Conservation (phyloP, 2,888 invertebrate species). For the Andricus curvator region DNA sequence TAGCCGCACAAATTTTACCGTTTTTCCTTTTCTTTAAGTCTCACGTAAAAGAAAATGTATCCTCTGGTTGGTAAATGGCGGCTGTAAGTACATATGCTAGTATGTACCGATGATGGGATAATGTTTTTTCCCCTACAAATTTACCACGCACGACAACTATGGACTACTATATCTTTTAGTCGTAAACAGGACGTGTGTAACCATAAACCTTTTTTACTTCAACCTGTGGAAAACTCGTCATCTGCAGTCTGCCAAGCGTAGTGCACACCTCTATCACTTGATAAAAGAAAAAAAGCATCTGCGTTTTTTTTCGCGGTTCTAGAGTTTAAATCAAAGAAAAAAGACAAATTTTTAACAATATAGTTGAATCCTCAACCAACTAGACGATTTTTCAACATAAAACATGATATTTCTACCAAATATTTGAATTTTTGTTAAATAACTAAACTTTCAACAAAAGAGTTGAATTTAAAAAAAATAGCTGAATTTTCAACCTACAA, state of each 20-base stretch:
- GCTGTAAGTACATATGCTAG: constrained; percentile 9
- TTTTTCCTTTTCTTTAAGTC: background rate
- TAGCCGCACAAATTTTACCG: background rate
- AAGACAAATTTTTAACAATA: too few relatives aligned
- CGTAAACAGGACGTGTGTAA: constrained; percentile 32
- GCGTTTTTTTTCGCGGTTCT: too few relatives aligned
- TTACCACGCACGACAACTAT: constrained; percentile 34
- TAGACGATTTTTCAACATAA: too few relatives aligned
- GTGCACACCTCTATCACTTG: constrained; percentile 2
- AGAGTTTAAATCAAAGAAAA: too few relatives aligned
- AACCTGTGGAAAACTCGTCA: constrained; percentile 35
- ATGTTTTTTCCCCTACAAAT: constrained; percentile 27
- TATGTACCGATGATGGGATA: constrained; percentile 30
- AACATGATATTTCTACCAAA: too few relatives aligned
- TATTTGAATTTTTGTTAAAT: too few relatives aligned
- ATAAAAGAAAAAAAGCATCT: background rate
- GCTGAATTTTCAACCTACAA: too few relatives aligned
- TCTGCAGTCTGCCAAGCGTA: background rate
- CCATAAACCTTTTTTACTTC: constrained; percentile 41
- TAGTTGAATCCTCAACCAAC: too few relatives aligned
- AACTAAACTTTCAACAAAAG: too few relatives aligned
- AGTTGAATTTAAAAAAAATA: too few relatives aligned
- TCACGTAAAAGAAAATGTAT: constrained; percentile 24
- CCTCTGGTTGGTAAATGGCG: background rate
- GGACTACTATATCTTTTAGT: constrained; percentile 26